Evolutionary conservation across 1,140 invertebrate genomes (phyloP), one percentile per base, ranked within the genome.

Genomic region (Drosophila sucinea): DNA sequence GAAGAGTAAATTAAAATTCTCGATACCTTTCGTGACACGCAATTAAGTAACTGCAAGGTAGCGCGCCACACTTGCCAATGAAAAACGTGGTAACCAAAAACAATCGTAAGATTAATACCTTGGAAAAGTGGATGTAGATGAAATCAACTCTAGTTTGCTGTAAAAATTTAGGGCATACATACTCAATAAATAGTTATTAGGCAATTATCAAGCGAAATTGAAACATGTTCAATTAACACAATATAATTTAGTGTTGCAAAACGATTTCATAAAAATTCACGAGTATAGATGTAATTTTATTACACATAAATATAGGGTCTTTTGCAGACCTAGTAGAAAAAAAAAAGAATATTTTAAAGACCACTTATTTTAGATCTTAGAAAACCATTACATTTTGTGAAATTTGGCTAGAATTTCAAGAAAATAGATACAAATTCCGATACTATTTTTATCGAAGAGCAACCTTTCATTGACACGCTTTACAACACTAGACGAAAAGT

Each of bases 401-500:
- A 56, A 30, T n/a, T 56, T 56, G 1, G 3, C 1, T 17, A 32
- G 3, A 32, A 30, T n/a, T 56, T 56, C 1, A 6, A 6, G 17
- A n/a, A 56, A 56, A 5, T 6, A n/a, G 1, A 32, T 6, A 25
- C 25, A 51, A 27, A 51, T 10, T 25, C 23, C n/a, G 44, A 17
- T 32, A 56, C n/a, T 29, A 32, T 56, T 56, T n/a, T 65, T 77
- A 17, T 29, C 10, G 32, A 27, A 27, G 7, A 55, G n/a, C 63
- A 66, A 55, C 63, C 25, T 57, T 27, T 73, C 41, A 27, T 69
- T 57, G 17, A 60, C 56, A 60, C 40, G 66, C 72, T 76, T 67
- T 68, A 38, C 57, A 44, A 67, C 67, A 80, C 77, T 80, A 62
- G 35, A 6, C 55, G 32, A 67, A 67, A 64, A 58, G 69, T 66